phyloP scores from a whole-genome alignment of 2,888 invertebrate species.

The Lasioglossum lativentre region DNA sequence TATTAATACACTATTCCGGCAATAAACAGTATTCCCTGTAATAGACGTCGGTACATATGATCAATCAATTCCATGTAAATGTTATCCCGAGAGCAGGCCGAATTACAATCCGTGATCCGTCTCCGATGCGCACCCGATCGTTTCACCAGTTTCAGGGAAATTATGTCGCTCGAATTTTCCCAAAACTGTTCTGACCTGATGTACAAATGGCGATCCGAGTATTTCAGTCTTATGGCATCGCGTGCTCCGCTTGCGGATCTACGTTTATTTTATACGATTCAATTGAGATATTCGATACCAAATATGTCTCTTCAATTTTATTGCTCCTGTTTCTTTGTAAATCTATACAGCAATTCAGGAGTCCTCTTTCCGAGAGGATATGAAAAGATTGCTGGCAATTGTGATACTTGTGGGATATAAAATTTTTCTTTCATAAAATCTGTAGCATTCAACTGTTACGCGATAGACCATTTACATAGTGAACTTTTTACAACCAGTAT shows the following conservation, averaged over 20 bases:
- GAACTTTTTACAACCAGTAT: background rate
- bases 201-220: background rate
- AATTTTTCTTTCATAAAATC: background rate
- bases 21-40: background rate
- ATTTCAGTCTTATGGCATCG: background rate
- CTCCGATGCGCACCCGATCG: background rate
- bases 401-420: background rate
- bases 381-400: background rate
- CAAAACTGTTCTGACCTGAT: background rate
- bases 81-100: background rate
- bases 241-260: background rate
- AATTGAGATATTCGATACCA: background rate
- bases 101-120: background rate
- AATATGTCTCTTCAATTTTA: background rate
- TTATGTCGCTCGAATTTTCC: background rate
- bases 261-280: slow-evolving; percentile 1
- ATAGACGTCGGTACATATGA: background rate
- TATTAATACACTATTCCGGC: slow-evolving; percentile 3
- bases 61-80: background rate
- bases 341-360: background rate
- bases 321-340: background rate
- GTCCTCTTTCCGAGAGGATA: background rate
- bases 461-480: background rate
- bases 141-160: background rate
- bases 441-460: background rate